Percentiles rank a stretch among this genome's conserved stretches.
Evolutionary conservation across 2,113 vertebrate genomes (phyloP).

Genomic region (Silurus asotus): DNA sequence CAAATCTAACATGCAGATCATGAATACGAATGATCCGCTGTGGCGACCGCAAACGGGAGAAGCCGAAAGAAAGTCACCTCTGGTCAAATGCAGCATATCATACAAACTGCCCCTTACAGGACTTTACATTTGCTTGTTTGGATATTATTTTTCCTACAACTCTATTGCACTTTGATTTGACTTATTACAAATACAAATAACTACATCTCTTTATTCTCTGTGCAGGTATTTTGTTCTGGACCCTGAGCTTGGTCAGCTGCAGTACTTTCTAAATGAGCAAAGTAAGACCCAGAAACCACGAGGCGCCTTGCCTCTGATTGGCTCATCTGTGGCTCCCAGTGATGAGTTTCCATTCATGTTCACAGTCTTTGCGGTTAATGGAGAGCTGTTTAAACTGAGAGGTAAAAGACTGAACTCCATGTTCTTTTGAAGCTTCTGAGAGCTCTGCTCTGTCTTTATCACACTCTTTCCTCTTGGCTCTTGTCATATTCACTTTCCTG

Average conservation of each 20-base stretch:
- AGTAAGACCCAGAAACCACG: slow-evolving; percentile 83
- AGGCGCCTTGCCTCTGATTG: slow-evolving; percentile 81
- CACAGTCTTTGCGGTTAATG: slow-evolving; percentile 79
- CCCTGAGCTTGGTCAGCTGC: slow-evolving; percentile 81
- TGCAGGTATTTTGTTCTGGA: slow-evolving; percentile 83
- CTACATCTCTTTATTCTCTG: slow-evolving; percentile 5
- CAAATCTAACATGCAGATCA: too few relatives aligned
- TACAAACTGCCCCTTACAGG: neutral
- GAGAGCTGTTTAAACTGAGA: slow-evolving; percentile 87
- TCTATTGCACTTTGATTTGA: neutral
- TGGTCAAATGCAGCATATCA: neutral
- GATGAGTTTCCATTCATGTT: slow-evolving; percentile 88
- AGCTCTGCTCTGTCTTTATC: slow-evolving; percentile 19
- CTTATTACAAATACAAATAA: neutral
- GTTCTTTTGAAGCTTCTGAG: neutral
- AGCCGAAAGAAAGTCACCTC: too few relatives aligned
- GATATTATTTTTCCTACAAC: neutral
- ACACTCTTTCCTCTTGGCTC: neutral
- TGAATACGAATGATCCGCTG: too few relatives aligned
- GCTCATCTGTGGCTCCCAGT: slow-evolving; percentile 81
- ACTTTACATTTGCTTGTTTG: neutral
- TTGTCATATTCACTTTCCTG: slow-evolving; percentile 27
- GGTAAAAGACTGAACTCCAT: slow-evolving; percentile 66
- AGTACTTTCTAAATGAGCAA: slow-evolving; percentile 87
- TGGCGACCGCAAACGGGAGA: too few relatives aligned